Evolutionary conservation across 2,888 invertebrate species (phyloP).

Genomic region (Eucera pruinosa): DNA sequence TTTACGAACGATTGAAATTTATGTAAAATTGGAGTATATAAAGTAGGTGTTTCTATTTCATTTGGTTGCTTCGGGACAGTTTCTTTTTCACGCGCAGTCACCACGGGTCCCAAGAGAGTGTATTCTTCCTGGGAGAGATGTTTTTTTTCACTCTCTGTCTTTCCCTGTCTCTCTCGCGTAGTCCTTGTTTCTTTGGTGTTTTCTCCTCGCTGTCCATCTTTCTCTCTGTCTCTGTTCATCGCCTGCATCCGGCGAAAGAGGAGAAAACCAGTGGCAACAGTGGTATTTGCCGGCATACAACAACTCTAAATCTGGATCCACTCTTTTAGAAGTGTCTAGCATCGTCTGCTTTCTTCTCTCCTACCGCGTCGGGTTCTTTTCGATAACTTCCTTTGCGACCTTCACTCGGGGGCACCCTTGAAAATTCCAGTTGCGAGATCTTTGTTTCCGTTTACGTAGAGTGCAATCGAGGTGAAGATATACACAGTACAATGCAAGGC

Average conservation of each 20-base stretch:
- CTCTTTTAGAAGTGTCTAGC: constrained; percentile 78
- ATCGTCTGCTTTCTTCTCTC: constrained; percentile 17
- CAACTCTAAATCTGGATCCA: constrained; percentile 78
- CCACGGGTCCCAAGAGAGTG: constrained; percentile 58
- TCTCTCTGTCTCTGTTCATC: constrained; percentile 8
- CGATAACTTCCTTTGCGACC: constrained; percentile 24
- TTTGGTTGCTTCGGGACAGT: no score
- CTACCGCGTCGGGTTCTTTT: constrained; percentile 16
- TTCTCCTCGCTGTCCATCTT: neutral
- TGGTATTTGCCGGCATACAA: constrained; percentile 67
- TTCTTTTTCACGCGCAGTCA: constrained; percentile 48
- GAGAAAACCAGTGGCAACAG: constrained; percentile 63
- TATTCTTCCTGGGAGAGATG: constrained; percentile 78
- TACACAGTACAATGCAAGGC: no score
- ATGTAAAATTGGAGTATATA: no score
- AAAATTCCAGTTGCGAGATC: constrained; percentile 6
- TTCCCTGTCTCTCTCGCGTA: constrained; percentile 6
- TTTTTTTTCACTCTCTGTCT: constrained; percentile 32
- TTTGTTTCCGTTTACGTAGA: constrained; percentile 32
- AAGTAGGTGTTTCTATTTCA: no score
- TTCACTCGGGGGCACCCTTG: constrained; percentile 9
- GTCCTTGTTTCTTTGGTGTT: constrained; percentile 22
- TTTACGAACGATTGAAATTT: no score
- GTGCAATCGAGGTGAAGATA: neutral
- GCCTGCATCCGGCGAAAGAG: constrained; percentile 50